Base-by-base conservation (phyloP, 2,888 invertebrate species). In the Tachina grossa region DNA sequence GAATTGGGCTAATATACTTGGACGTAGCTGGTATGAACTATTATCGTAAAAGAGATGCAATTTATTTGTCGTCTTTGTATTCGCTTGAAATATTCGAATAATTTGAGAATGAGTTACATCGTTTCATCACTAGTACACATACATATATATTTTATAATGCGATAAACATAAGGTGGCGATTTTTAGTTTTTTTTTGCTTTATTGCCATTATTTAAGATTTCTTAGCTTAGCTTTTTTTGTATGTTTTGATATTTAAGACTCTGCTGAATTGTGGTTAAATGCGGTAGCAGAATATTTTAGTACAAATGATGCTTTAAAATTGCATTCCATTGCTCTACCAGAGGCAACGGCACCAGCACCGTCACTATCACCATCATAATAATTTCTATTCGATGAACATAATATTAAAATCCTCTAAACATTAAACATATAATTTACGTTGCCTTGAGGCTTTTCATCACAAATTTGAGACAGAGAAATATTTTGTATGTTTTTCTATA, bases 211-310 rank as follows among this genome's bases (percentile, higher is more conserved):
- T n/a, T n/a, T n/a, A n/a, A n/a, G n/a, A n/a, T n/a, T 19, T 31
- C 1, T 41, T 43, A 31, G 51, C 14, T 14, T 3, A n/a, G 14
- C n/a, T 49, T 0, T 65, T 41, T 66, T 51, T 53, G 16, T 53
- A 16, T 22, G 19, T 43, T 53, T 19, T 51, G 19, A 59, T 66
- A 45, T 49, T 71, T 76, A 61, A 11, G 51, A 65, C 14, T 57
- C 65, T 45, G 14, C 19, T 74, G 83, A 71, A 65, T 79, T 74
- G 75, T 65, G 78, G 84, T 79, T 79, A 79, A 79, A 75, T 69
- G 69, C 61, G 75, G 84, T 84, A 84, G 84, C 84, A 75, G 65
- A 79, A 79, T 55, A 84, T 76, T 84, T 79, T 79, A 79, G 84
- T 79, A 75, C 71, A 84, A 84, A 84, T 84, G 69, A 76, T 79